A percentile compares a stretch with the other conserved stretches of the same genome.
Conservation (phyloP, 53 echinoderm and acorn worm species). For the Patiria pectinifera region DNA sequence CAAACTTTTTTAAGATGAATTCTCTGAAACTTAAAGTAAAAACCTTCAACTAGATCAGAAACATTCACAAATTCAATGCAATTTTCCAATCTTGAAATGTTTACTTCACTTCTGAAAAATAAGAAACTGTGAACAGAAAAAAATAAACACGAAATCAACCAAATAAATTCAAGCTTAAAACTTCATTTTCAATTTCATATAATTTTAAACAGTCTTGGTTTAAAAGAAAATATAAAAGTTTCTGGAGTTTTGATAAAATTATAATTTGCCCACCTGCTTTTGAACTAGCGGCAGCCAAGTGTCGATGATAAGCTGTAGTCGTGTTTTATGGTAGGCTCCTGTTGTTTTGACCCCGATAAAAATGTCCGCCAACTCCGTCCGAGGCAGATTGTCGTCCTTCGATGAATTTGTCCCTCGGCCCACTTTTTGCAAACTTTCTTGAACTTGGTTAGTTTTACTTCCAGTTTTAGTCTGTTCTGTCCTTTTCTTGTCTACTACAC, state of each 20-base stretch:
- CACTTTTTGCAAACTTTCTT: neutral
- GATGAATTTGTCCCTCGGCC: neutral
- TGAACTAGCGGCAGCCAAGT: constrained; percentile 56
- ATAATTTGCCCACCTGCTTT: constrained; percentile 46
- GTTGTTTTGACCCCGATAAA: constrained; percentile 71
- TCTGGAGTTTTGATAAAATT: neutral
- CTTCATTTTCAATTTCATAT: too few relatives aligned
- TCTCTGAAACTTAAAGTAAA: too few relatives aligned
- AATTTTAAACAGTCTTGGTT: too few relatives aligned
- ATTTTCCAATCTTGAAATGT: too few relatives aligned
- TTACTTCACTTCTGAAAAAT: too few relatives aligned
- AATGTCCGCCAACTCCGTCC: constrained; percentile 48
- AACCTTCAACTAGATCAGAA: too few relatives aligned
- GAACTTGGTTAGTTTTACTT: neutral
- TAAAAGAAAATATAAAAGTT: too few relatives aligned
- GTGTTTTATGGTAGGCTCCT: constrained; percentile 41
- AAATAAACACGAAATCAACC: too few relatives aligned
- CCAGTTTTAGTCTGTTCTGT: neutral
- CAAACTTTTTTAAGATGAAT: too few relatives aligned
- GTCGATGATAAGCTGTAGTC: constrained; percentile 53
- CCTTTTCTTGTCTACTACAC: neutral
- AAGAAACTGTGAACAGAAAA: too few relatives aligned
- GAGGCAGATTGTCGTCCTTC: neutral
- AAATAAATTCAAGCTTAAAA: too few relatives aligned
- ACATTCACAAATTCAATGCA: too few relatives aligned